phyloP scores from a whole-genome alignment of 2,113 vertebrate genomes.

The Nyctereutes procyonoides region DNA sequence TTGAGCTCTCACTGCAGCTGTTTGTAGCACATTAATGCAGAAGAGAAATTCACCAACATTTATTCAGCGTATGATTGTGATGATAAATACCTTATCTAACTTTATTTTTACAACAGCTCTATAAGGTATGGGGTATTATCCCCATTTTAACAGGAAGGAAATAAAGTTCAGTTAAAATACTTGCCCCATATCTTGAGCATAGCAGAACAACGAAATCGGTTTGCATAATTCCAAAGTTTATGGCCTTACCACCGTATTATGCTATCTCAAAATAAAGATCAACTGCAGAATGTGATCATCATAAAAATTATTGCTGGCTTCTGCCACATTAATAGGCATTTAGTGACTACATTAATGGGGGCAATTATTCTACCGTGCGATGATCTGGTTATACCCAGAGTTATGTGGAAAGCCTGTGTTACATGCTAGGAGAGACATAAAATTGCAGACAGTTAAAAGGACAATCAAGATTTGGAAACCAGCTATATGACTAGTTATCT shows the following conservation, averaged over 20 bases:
- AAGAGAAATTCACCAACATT: slow-evolving; percentile 43
- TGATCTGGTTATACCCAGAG: not conserved
- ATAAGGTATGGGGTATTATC: not conserved
- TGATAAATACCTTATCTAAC: slow-evolving; percentile 1
- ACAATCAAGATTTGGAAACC: not conserved
- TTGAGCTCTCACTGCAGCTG: slow-evolving; percentile 25
- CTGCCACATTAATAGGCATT: slow-evolving; percentile 55
- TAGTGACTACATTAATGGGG: slow-evolving; percentile 62
- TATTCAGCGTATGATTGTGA: not conserved
- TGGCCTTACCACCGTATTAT: slow-evolving; percentile 22
- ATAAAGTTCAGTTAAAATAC: slow-evolving; percentile 40
- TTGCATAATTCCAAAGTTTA: slow-evolving; percentile 60
- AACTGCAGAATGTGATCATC: slow-evolving; percentile 52
- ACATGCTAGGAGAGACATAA: not conserved
- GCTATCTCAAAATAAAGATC: slow-evolving; percentile 63
- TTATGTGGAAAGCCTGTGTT: not conserved
- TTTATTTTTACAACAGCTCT: not conserved
- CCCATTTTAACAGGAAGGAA: not conserved
- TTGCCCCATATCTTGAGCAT: not conserved
- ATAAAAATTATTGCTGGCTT: slow-evolving; percentile 60
- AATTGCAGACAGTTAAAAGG: not conserved
- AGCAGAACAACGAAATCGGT: slow-evolving; percentile 1
- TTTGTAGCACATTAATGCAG: slow-evolving; percentile 14
- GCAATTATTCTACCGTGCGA: not conserved
- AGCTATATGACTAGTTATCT: not conserved